Base-by-base conservation (phyloP, 1,140 invertebrate genomes). In the Eurosta solidaginis region DNA sequence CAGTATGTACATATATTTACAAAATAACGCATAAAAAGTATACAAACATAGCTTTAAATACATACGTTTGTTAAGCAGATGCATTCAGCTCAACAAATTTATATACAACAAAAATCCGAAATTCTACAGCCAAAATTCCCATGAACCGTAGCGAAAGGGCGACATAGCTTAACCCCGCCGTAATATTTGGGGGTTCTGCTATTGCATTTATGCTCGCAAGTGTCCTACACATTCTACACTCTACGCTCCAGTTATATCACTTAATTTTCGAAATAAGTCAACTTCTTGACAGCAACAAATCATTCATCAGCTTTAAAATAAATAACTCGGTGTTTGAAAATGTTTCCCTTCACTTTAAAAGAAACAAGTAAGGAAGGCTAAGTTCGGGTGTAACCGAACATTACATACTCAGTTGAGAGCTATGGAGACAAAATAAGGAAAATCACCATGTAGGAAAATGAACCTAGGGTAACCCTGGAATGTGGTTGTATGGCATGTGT, bases 241-340 rank as follows among this genome's bases (percentile, higher is more conserved):
- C 10, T n/a, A 20, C 27, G 59, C 59, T 6, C 59, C 22, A n/a
- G 59, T 68, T 68, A 68, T 40, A 68, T 68, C 59, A 25, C 33
- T 68, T 68, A 68, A 68, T 68, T 68, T 68, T 20, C 33, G 22
- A 68, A 68, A 68, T 68, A 68, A 68, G 59, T 68, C 74, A 50
- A 45, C 27, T 14, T 47, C 27, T 12, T 76, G 75, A 54, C 75
- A 76, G 50, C 49, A 50, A 76, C 75, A 76, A 76, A 76, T 76
- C 75, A 76, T 76, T 76, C 75, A 76, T 76, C 75, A 76, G 33
- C 75, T 76, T 54, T 25, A 29, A 33, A 25, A 68, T 68, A 68
- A n/a, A 68, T 68, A 68, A 68, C 59, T 68, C 36, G 9, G 40
- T 7, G 40, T 33, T 68, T 68, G 10, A 40, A 68, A 68, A 20